Percentiles rank a stretch among this genome's conserved stretches.
These are phyloP conservation scores for Perizoma flavofasciatum DNA, from an alignment of 2,888 invertebrate genomes.

Conservation along the genomic window DNA sequence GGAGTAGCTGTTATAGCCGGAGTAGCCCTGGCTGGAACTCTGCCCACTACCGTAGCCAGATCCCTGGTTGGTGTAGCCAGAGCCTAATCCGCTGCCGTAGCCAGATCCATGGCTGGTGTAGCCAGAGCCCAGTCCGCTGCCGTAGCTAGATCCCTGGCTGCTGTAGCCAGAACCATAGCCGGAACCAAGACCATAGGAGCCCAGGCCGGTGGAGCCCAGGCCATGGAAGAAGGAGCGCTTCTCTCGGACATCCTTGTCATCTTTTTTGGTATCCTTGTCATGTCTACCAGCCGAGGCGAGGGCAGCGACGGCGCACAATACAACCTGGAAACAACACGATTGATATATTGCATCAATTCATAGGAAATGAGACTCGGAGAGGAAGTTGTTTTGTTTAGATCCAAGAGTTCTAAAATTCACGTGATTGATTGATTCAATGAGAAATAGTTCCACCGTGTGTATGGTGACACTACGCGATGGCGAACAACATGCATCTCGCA, in stretches of 20 bases:
- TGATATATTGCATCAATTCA: background rate
- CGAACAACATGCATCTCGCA: too few species aligned
- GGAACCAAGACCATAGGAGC: conserved; percentile 4
- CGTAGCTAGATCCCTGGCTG: conserved; percentile 22
- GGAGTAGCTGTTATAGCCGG: conserved; percentile 25
- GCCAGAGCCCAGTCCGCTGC: conserved; percentile 20
- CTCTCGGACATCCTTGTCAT: conserved; percentile 43
- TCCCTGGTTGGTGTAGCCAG: conserved; percentile 13
- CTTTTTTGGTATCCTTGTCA: conserved; percentile 29
- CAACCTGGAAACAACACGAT: conserved; percentile 36
- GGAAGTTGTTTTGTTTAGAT: too few species aligned
- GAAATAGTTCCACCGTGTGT: too few species aligned
- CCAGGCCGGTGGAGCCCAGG: conserved; percentile 28
- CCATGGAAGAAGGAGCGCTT: conserved; percentile 53
- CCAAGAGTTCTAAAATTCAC: too few species aligned
- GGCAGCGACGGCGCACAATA: conserved; percentile 44
- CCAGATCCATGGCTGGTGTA: conserved; percentile 6
- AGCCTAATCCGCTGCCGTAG: conserved; percentile 12
- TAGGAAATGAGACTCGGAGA: background rate
- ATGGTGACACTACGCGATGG: too few species aligned
- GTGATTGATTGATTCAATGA: too few species aligned
- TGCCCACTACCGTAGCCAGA: conserved; percentile 4
- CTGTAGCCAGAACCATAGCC: conserved; percentile 10
- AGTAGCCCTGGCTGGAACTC: conserved; percentile 8
- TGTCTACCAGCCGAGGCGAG: conserved; percentile 35